phyloP scores from a whole-genome alignment of 1,140 invertebrate genomes.

The Bombus cullumanus region DNA sequence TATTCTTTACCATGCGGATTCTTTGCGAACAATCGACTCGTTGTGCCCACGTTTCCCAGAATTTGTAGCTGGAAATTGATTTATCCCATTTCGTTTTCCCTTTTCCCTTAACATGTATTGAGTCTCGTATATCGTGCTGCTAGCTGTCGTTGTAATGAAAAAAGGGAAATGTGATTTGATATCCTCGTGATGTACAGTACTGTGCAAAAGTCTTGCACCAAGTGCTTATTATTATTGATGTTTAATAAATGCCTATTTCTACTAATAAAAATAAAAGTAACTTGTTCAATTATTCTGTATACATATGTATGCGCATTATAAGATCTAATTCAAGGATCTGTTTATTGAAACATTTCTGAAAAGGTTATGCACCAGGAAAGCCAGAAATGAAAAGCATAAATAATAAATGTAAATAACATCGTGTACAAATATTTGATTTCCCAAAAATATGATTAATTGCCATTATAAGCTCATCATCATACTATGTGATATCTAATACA shows the following conservation, averaged over 20 bases:
- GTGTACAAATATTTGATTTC: too few relatives aligned
- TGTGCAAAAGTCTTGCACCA: too few relatives aligned
- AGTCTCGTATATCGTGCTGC: background rate
- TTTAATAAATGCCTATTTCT: background rate
- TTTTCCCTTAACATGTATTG: background rate
- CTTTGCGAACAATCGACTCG: background rate
- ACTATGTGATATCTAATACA: background rate
- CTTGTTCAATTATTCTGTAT: too few relatives aligned
- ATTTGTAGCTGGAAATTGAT: constrained; percentile 3
- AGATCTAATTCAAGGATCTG: too few relatives aligned
- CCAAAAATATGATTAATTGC: background rate
- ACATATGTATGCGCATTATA: too few relatives aligned
- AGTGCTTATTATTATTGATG: too few relatives aligned
- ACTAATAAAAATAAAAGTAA: too few relatives aligned
- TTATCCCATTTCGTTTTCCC: background rate
- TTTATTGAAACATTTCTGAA: too few relatives aligned
- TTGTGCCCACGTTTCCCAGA: background rate
- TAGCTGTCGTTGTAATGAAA: background rate
- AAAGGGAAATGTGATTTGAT: background rate
- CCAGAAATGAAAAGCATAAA: too few relatives aligned
- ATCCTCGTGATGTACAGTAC: background rate
- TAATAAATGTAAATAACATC: too few relatives aligned
- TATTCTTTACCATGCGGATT: background rate
- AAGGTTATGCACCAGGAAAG: too few relatives aligned
- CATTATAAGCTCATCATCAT: too few relatives aligned